Evolutionary conservation across 1,140 invertebrate genomes (phyloP).

Genomic region (Sipha flava): DNA sequence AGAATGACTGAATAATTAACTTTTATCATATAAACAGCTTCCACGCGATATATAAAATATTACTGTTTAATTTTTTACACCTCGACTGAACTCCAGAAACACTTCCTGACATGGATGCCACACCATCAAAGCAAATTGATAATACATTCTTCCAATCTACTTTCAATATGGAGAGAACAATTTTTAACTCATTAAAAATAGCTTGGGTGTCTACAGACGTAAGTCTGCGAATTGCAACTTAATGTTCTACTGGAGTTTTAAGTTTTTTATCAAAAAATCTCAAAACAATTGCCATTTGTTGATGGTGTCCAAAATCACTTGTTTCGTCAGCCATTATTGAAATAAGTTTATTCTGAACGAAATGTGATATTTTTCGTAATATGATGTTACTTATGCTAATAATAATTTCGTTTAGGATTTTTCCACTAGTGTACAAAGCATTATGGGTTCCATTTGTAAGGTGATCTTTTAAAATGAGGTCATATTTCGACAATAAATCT

Average conservation of each 20-base stretch:
- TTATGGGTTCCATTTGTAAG: neutral
- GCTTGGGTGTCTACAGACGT: neutral
- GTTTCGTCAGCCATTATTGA: constrained; percentile 32
- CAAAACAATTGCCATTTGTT: constrained; percentile 25
- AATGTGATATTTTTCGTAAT: constrained; percentile 14
- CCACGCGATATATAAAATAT: constrained; percentile 29
- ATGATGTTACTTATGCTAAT: constrained; percentile 15
- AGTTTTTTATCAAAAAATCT: constrained; percentile 21
- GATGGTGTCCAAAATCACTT: neutral
- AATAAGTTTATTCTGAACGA: neutral
- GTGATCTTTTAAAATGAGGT: constrained; percentile 13
- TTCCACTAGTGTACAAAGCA: neutral
- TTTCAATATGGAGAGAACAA: constrained; percentile 1
- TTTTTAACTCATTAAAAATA: constrained; percentile 13
- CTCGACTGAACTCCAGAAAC: constrained; percentile 9
- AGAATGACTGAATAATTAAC: constrained; percentile 11
- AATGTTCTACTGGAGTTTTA: constrained; percentile 7
- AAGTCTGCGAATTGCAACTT: constrained; percentile 12
- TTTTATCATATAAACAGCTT: constrained; percentile 30
- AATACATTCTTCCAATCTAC: constrained; percentile 15
- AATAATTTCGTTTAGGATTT: constrained; percentile 29
- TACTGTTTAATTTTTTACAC: constrained; percentile 20
- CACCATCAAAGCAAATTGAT: constrained; percentile 30
- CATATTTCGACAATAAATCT: constrained; percentile 22
- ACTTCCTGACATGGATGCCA: constrained; percentile 24